Evolutionary conservation across 2,888 invertebrate species (phyloP), one percentile per base, ranked within the genome.

Genomic region (Automeris io): DNA sequence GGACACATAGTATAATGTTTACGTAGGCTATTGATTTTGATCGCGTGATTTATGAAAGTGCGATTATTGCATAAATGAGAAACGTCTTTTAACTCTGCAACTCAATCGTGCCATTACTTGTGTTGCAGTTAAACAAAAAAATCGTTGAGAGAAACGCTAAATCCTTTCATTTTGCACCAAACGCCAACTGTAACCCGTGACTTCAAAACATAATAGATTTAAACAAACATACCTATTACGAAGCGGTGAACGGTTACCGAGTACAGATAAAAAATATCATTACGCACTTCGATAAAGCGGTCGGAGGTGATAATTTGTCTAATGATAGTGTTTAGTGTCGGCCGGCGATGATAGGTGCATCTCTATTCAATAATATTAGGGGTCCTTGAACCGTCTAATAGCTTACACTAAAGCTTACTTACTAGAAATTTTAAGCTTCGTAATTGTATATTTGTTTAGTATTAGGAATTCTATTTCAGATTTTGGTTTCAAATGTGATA

Each of bases 181-280:
- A 35, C 29, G 12, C 25, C n/a, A 32, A 39, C 43, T 37, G 46
- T 18, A 38, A 37, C 39, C 43, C 39, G 49, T 36, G 36, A 38
- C 52, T 47, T 57, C 53, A 57, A 57, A 61, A 57, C 46, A 52
- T 73, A 74, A 76, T 72, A 78, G 71, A 73, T 72, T 80, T 76
- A 82, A 81, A 83, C 81, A 83, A 83, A 82, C 82, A 82, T 71
- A 63, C 58, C 55, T 64, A 72, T 73, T 73, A 74, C 49, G 37
- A 43, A 37, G 32, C 6, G 29, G n/a, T 43, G 49, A 45, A 45
- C 54, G 43, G 50, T 53, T 46, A 49, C 33, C 5, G 36, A 41
- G 33, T 32, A 39, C 24, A 9, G 11, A 54, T 47, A 72, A 74
- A 77, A 76, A 74, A 69, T 57, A 69, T 68, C 65, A 69, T 77